Base-by-base conservation (phyloP, 2,888 invertebrate genomes). In the Notodonta ziczac region DNA sequence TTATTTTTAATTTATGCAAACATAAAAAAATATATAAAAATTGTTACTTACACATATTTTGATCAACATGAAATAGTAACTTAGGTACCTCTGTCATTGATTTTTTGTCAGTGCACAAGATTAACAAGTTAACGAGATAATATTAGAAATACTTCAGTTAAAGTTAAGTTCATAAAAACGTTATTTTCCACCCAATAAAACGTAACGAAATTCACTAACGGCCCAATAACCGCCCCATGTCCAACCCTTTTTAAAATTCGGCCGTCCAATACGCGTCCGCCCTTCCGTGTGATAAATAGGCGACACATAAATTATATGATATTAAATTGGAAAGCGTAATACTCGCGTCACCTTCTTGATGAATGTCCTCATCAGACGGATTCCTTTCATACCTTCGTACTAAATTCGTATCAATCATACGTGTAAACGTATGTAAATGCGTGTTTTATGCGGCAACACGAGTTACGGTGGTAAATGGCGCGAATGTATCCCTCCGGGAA, bases 341-440 rank as follows among this genome's bases (percentile, higher is more conserved):
- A 76, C 66, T 57, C 76, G 79, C 77, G 90, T 85, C 88, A 85
- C 72, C 66, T 59, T 59, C 71, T 81, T 90, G 91, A 91, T 89
- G 82, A 87, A 91, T 90, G 89, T 76, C 73, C 83, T 87, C 87
- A 86, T 86, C 87, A 79, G 66, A 74, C 79, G 80, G 77, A 78
- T 74, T 81, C 78, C 74, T 70, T 55, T 10, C 44, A 24, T 69
- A 62, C 70, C 69, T 72, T 69, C 75, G 67, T 65, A 74, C 80
- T 80, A 77, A 80, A 80, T 77, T 79, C 82, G 79, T 88, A 91
- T 91, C 90, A 90, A 91, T 91, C 90, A 91, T 89, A 86, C 85
- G 84, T 83, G 84, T 87, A 83, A 84, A 81, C 78, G 78, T 85
- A 88, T 86, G 87, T 86, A 88, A 88, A 88, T 89, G 86, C 73